Base-by-base conservation (phyloP, 2,888 invertebrate species). In the Diplazon laetatorius region DNA sequence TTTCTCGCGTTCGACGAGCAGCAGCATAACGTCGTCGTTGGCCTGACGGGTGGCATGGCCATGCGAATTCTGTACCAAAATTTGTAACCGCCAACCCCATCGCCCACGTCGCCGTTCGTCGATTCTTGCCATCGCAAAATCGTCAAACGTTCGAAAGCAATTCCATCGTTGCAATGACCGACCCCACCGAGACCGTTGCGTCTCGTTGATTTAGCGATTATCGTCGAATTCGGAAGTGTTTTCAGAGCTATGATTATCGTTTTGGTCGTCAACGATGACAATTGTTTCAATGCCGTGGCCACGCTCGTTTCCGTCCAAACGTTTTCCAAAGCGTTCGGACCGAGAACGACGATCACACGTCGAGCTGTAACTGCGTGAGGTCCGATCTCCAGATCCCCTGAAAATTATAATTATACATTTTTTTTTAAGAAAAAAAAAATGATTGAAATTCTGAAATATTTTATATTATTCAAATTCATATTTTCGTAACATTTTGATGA, bases 31-130 rank as follows among this genome's bases (percentile, higher is more conserved):
- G 81, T 46, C 65, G 77, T 35, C 35, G 72, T 72, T 65, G 88
- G 83, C 80, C 86, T 84, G 37, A 90, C 80, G 71, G 94, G 92
- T 4, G 95, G 95, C 91, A 95, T 92, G 63, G 93, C 93, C 75
- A 94, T 92, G 52, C 94, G 93, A 84, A 95, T 91, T 84, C 92
- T 91, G 77, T 94, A 93, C 95, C 95, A 95, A 91, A 95, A 95
- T 84, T 92, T 93, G 82, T 92, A 92, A 87, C 92, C 92, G 87
- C 92, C 92, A 9, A 80, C 73, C 1, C 83, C 84, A 10, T 62
- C 52, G 9, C 71, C 80, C 16, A 83, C 74, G 18, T 83, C 84
- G 18, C 86, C 87, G 46, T 48, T 77, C 20, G 78, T 46, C n/a
- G 78, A 59, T 5, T 79, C 73, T 35, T 86, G 76, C 89, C 89